phyloP scores from a whole-genome alignment of 2,113 vertebrate genomes.

The Siniperca knerii region DNA sequence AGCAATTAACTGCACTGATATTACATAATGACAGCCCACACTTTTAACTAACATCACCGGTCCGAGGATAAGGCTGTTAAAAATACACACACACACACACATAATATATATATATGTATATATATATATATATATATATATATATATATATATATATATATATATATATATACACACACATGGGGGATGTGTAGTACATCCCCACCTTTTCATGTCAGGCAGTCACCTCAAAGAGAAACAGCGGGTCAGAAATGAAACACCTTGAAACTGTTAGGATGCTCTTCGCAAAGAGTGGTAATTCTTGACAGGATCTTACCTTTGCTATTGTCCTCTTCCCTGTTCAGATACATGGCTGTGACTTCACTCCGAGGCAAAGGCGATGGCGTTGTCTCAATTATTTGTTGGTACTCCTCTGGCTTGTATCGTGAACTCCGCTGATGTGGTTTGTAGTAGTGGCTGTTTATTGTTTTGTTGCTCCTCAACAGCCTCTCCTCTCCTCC shows the following conservation, averaged over 20 bases:
- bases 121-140: neutral
- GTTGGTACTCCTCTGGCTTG: conserved; percentile 79
- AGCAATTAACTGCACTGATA: conserved; percentile 73
- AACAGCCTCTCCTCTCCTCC: conserved; percentile 84
- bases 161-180: too few species aligned
- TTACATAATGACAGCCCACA: conserved; percentile 81
- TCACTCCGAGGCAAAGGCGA: conserved; percentile 67
- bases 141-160: too few species aligned
- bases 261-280: conserved; percentile 73
- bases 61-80: conserved; percentile 26
- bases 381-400: conserved; percentile 50
- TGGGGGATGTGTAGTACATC: conserved; percentile 34
- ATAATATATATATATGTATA: neutral
- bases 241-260: conserved; percentile 68
- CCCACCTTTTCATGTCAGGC: conserved; percentile 39
- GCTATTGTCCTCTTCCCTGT: conserved; percentile 84
- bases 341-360: conserved; percentile 87
- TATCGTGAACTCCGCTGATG: conserved; percentile 68
- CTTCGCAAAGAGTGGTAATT: conserved; percentile 53
- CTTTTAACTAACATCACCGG: conserved; percentile 64
- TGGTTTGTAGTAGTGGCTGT: conserved; percentile 75
- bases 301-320: conserved; percentile 82
- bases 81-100: too few species aligned
- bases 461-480: conserved; percentile 85
- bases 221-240: conserved; percentile 35